phyloP scores from a whole-genome alignment of 2,113 vertebrate species.

The Macquaria ambigua region DNA sequence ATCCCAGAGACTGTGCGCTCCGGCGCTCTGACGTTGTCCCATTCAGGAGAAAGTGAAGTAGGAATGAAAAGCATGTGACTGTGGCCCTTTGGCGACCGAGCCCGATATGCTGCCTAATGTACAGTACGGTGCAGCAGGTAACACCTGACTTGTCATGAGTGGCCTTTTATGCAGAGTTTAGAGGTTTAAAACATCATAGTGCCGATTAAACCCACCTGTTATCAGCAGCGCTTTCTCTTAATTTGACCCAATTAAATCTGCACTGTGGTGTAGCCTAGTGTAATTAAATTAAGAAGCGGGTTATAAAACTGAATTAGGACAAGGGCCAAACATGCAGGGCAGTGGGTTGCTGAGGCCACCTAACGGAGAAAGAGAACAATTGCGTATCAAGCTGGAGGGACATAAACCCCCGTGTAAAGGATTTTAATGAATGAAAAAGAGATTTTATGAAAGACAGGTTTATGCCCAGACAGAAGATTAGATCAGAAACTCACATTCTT shows the following conservation, averaged over 20 bases:
- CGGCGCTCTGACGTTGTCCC: slow-evolving; percentile 66
- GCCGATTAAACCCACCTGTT: neutral
- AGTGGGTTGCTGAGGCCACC: slow-evolving; percentile 64
- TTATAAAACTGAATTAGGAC: slow-evolving; percentile 47
- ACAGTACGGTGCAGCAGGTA: neutral
- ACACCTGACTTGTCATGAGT: too few relatives aligned
- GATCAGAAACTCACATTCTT: neutral
- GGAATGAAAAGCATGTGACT: slow-evolving; percentile 20
- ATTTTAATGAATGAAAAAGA: slow-evolving; percentile 19
- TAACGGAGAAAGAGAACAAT: slow-evolving; percentile 44
- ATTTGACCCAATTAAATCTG: slow-evolving; percentile 8
- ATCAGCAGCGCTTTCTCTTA: neutral
- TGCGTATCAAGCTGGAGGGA: neutral
- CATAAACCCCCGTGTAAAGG: neutral
- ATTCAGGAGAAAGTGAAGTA: slow-evolving; percentile 53
- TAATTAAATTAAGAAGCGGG: slow-evolving; percentile 27
- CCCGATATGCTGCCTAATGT: neutral
- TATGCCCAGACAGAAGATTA: slow-evolving; percentile 6
- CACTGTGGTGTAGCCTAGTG: slow-evolving; percentile 1
- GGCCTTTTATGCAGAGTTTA: neutral
- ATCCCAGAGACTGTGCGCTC: slow-evolving; percentile 36
- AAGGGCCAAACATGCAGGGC: neutral
- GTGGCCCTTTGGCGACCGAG: slow-evolving; percentile 5
- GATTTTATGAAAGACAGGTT: slow-evolving; percentile 13
- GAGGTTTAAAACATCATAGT: neutral